A percentile compares a stretch with the other conserved stretches of the same genome.
Evolutionary conservation across 2,113 vertebrate species (phyloP).

Genomic region (Naja naja): DNA sequence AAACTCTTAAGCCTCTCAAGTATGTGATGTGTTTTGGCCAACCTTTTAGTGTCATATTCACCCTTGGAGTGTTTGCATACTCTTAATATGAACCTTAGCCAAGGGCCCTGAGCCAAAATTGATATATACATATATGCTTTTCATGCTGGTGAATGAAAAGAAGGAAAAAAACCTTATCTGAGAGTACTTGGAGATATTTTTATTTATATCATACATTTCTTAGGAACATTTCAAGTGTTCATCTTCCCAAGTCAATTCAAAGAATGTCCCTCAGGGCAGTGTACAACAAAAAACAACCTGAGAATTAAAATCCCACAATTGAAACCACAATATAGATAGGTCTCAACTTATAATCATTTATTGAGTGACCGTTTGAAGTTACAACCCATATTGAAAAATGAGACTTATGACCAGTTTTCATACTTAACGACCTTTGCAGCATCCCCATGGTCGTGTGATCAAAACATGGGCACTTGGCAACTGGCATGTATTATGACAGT

Average conservation of each 20-base stretch:
- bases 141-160: neutral
- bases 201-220: neutral
- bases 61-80: neutral
- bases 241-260: neutral
- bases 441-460: neutral
- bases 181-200: neutral
- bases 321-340: neutral
- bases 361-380: neutral
- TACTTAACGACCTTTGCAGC: neutral
- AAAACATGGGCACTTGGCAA: neutral
- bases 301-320: neutral
- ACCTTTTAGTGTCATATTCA: neutral
- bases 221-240: neutral
- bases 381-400: neutral
- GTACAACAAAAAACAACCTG: neutral
- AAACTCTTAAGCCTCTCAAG: constrained; percentile 31
- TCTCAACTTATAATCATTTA: neutral
- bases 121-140: constrained; percentile 10
- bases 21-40: constrained; percentile 18
- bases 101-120: neutral
- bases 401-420: neutral
- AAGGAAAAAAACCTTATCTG: neutral
- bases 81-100: neutral
- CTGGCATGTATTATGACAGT: neutral
- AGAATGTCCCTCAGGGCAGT: neutral